Base-by-base conservation (phyloP, 2,113 vertebrate genomes). In the Periophthalmodon schlosseri region DNA sequence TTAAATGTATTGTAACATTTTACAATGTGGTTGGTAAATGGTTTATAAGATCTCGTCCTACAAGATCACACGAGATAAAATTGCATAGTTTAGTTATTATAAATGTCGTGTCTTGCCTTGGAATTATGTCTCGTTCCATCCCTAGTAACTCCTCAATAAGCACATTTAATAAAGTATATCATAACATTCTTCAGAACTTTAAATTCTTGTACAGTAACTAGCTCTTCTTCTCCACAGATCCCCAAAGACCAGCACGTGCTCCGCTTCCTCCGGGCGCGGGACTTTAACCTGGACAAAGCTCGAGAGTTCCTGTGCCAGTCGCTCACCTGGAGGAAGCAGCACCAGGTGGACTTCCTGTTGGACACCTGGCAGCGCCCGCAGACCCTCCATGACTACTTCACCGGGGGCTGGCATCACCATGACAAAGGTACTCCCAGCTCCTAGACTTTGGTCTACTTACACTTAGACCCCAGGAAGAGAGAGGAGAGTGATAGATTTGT, bases 191-290 rank as follows among this genome's bases (percentile, higher is more conserved):
- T 6, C 50, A 20, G 50, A 16, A 20, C 50, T 20, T 18, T 20
- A 52, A 14, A 20, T 20, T 52, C 39, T 44, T 10, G 10, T 44
- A 44, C 9, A 44, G 39, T 44, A 10, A 10, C 50, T 18, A 4
- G 6, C 5, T 33, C 13, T 2, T 18, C 16, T 76, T 44, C 10
- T n/a, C 73, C 65, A 11, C 80, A 99, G 97, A 97, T 98, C 69
- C 98, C 98, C 1, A 99, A 99, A 84, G 97, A 99, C 69, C 96
- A 99, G 79, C 98, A 99, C 49, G 96, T 98, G 21, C 92, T 99
- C 65, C 95, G 97, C 21, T 99, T 99, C 84, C 86, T 99, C n/a
- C 94, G 95, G 0, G 95, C 97, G 6, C 91, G 96, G 23, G 97
- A 99, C 80, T 99, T 99, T 88, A 97, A 96, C 72, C 91, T 99